phyloP scores from a whole-genome alignment of 2,113 vertebrate species.

The Gymnorhina tibicen region DNA sequence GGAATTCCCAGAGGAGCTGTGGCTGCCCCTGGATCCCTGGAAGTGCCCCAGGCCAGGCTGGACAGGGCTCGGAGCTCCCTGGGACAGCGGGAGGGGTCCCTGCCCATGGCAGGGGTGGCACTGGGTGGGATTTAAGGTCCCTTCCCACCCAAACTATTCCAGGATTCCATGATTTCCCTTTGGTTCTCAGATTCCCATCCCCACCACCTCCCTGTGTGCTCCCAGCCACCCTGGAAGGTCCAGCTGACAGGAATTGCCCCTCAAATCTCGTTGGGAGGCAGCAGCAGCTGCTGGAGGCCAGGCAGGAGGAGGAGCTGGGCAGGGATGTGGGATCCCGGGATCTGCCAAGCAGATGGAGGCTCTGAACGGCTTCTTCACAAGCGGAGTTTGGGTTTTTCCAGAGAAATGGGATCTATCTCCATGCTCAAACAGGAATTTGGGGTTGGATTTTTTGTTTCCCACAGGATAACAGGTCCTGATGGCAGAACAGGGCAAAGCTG shows the following conservation, averaged over 20 bases:
- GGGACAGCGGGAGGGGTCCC: background rate
- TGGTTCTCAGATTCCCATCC: accelerated
- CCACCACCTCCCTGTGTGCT: background rate
- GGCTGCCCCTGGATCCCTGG: background rate
- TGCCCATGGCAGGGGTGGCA: background rate
- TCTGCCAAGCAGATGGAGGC: background rate
- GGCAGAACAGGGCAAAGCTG: background rate
- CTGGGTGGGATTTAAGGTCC: background rate
- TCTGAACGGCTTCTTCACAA: background rate
- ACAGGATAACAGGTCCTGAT: background rate
- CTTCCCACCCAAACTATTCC: background rate
- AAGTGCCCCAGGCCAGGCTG: background rate
- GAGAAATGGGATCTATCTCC: background rate
- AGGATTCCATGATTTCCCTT: background rate
- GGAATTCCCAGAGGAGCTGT: background rate
- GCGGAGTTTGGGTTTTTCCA: background rate
- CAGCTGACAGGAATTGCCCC: background rate
- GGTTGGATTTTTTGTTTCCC: background rate
- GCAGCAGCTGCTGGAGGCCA: slow-evolving; percentile 1
- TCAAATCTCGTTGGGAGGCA: background rate
- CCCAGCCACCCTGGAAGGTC: background rate
- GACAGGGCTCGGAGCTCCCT: too few relatives aligned
- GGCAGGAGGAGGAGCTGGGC: background rate
- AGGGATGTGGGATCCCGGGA: background rate
- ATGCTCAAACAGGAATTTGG: background rate